Evolutionary conservation across 2,888 invertebrate species (phyloP).

Genomic region (Lasioglossum malachurum): DNA sequence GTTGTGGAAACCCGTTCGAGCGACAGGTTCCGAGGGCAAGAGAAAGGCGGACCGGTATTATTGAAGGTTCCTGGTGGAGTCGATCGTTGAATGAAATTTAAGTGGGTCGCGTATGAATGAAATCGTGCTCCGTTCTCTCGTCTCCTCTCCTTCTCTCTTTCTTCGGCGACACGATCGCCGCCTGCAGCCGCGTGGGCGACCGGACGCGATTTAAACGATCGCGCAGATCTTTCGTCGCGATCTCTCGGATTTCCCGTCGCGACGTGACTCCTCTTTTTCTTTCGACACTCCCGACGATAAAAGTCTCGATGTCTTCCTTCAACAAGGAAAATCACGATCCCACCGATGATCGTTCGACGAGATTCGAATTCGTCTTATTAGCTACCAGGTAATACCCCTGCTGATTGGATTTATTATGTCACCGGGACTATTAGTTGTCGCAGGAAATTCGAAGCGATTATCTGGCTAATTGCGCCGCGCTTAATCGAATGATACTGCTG

Average conservation of each 20-base stretch:
- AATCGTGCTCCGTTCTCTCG: conserved; percentile 59
- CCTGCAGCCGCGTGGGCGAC: conserved; percentile 78
- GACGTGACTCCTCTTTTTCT: conserved; percentile 9
- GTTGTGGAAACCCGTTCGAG: conserved; percentile 25
- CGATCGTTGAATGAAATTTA: conserved; percentile 80
- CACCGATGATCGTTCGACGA: background rate
- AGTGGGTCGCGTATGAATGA: conserved; percentile 81
- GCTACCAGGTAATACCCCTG: background rate
- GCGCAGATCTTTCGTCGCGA: conserved; percentile 60
- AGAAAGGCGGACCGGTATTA: conserved; percentile 75
- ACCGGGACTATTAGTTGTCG: background rate
- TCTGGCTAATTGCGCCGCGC: background rate
- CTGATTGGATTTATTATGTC: background rate
- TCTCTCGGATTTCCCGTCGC: conserved; percentile 48
- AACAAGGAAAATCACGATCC: background rate
- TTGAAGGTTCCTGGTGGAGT: conserved; percentile 55
- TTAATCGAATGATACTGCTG: background rate
- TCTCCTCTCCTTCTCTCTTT: conserved; percentile 7
- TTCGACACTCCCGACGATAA: background rate
- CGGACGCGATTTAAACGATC: conserved; percentile 78
- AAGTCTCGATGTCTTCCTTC: background rate
- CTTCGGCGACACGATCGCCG: conserved; percentile 40
- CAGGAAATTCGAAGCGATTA: background rate
- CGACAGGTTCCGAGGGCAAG: conserved; percentile 61
- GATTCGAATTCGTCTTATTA: background rate